phyloP scores from a whole-genome alignment of 2,888 invertebrate species.

The Drosophila cognata region DNA sequence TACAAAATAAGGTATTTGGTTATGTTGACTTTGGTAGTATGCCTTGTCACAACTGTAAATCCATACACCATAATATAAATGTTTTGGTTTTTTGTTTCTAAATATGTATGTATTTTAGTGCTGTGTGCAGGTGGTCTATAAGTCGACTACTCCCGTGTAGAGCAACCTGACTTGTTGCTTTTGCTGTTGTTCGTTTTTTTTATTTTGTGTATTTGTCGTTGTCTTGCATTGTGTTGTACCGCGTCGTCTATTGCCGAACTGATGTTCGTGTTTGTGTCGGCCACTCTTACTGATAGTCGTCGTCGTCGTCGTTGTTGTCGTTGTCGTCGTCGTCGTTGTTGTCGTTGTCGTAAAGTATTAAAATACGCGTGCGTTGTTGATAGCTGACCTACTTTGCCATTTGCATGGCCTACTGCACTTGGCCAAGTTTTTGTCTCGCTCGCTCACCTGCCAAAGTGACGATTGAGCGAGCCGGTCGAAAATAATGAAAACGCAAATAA shows the following conservation, averaged over 20 bases:
- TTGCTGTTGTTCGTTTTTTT: background rate
- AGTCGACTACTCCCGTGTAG: background rate
- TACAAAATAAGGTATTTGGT: background rate
- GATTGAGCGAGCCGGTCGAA: slow-evolving; percentile 29
- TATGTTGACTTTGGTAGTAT: background rate
- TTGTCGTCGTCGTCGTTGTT: background rate
- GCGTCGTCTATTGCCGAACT: slow-evolving; percentile 31
- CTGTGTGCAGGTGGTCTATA: background rate
- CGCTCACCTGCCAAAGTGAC: slow-evolving; percentile 25
- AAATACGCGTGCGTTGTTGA: slow-evolving; percentile 61
- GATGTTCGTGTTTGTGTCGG: slow-evolving; percentile 32
- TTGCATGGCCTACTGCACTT: slow-evolving; percentile 86
- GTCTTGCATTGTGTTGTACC: slow-evolving; percentile 1
- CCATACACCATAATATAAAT: background rate
- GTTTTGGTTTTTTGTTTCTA: background rate
- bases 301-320: background rate
- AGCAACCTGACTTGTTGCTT: slow-evolving; percentile 1
- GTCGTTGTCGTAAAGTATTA: slow-evolving; percentile 34
- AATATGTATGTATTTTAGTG: background rate
- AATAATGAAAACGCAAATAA: slow-evolving; percentile 30
- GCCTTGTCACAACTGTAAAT: background rate
- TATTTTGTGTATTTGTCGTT: background rate
- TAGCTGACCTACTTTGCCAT: slow-evolving; percentile 84
- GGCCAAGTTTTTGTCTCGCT: slow-evolving; percentile 85
- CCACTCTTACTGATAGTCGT: slow-evolving; percentile 34